phyloP scores from a whole-genome alignment of 2,797 vertebrate species.

The Sebastes reedi region DNA sequence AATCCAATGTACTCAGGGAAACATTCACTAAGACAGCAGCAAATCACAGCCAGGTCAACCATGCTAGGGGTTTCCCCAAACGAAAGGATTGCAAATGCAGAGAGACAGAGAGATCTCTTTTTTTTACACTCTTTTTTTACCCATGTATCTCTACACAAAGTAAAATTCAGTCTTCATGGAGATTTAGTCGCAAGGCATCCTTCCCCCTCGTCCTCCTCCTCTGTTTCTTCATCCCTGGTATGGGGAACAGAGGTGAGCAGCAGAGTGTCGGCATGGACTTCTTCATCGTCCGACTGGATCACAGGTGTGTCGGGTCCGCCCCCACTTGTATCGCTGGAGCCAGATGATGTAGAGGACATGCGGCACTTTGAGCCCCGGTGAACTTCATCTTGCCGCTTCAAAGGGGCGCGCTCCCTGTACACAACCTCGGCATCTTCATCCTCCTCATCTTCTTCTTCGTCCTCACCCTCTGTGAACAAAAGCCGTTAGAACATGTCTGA shows the following conservation, averaged over 20 bases:
- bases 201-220: slow-evolving; percentile 73
- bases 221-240: slow-evolving; percentile 72
- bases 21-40: slow-evolving; percentile 22
- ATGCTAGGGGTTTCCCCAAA: slow-evolving; percentile 42
- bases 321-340: slow-evolving; percentile 85
- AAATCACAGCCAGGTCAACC: slow-evolving; percentile 41
- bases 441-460: slow-evolving; percentile 68
- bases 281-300: slow-evolving; percentile 91
- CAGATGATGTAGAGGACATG: slow-evolving; percentile 86
- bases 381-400: slow-evolving; percentile 67
- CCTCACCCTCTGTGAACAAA: slow-evolving; percentile 57
- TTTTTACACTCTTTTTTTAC: not conserved
- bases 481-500: not conserved
- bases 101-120: not conserved
- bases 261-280: slow-evolving; percentile 83
- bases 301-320: slow-evolving; percentile 86
- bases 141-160: not conserved
- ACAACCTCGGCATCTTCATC: slow-evolving; percentile 73
- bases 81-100: not conserved
- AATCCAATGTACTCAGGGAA: not conserved
- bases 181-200: slow-evolving; percentile 36
- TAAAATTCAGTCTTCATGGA: slow-evolving; percentile 43
- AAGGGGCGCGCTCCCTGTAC: slow-evolving; percentile 78
- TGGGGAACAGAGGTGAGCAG: slow-evolving; percentile 72
- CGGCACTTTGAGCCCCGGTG: slow-evolving; percentile 78